Evolutionary conservation across 2,797 vertebrate genomes (phyloP).

Genomic region (Nothura maculosa): DNA sequence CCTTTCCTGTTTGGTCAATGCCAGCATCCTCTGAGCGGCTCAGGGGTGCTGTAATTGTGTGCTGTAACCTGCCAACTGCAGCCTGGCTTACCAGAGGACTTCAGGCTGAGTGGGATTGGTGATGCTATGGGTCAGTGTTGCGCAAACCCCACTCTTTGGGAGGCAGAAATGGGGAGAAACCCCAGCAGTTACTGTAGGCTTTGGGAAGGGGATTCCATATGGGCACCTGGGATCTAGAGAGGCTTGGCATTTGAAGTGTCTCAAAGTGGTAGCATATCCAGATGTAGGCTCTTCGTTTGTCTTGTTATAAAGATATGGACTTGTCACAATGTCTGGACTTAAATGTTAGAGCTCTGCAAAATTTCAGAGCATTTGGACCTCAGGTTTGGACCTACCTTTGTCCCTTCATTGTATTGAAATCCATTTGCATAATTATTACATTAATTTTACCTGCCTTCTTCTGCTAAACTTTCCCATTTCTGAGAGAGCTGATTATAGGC

Average conservation of each 20-base stretch:
- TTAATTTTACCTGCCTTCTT: background rate
- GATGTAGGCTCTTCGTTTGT: background rate
- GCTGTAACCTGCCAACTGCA: conserved; percentile 14
- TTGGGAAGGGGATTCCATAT: background rate
- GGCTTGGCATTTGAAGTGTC: background rate
- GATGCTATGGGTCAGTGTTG: background rate
- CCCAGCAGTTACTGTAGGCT: background rate
- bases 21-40: conserved; percentile 54
- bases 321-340: background rate
- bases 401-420: background rate
- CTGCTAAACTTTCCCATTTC: background rate
- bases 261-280: background rate
- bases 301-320: background rate
- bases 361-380: background rate
- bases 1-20: conserved; percentile 59
- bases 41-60: conserved; percentile 50
- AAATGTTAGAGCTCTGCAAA: background rate
- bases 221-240: background rate
- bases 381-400: background rate
- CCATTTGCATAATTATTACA: background rate
- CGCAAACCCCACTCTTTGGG: background rate
- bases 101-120: background rate
- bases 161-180: conserved; percentile 15
- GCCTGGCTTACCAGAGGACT: conserved; percentile 61
- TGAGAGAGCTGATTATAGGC: background rate